A percentile compares a stretch with the other conserved stretches of the same genome.
Conservation (phyloP, 2,888 invertebrate species). For the Dromius quadrimaculatus region DNA sequence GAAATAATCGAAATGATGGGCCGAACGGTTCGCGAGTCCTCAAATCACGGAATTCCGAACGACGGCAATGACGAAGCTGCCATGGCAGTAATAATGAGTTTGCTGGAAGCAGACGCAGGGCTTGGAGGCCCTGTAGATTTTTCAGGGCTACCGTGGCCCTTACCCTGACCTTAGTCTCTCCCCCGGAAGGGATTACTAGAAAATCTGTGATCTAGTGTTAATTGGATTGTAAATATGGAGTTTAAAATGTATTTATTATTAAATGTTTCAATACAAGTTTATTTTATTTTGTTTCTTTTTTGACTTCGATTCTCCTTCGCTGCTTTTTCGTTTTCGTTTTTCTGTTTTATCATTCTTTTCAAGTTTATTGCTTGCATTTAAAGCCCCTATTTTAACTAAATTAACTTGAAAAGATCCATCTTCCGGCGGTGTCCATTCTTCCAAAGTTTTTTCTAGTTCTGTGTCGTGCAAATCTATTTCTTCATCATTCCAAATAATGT, state of each 20-base stretch:
- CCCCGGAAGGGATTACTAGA: constrained; percentile 22
- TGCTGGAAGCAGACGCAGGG: constrained; percentile 89
- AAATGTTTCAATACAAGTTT: constrained; percentile 23
- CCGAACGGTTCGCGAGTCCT: constrained; percentile 67
- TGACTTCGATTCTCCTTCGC: background rate
- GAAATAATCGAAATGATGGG: constrained; percentile 73
- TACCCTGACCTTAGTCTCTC: constrained; percentile 70
- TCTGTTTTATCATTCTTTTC: background rate
- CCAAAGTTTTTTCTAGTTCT: constrained; percentile 39
- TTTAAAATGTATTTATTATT: constrained; percentile 25
- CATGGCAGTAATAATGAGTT: constrained; percentile 93
- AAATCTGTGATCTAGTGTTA: constrained; percentile 24
- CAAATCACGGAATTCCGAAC: constrained; percentile 66
- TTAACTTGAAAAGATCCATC: constrained; percentile 18
- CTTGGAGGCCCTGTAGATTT: constrained; percentile 90
- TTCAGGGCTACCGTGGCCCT: constrained; percentile 87
- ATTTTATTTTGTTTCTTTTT: background rate
- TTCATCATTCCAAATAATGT: constrained; percentile 37
- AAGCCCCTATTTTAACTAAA: constrained; percentile 25
- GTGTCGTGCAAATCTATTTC: constrained; percentile 32
- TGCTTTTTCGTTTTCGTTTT: constrained; percentile 20
- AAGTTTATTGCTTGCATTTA: constrained; percentile 9
- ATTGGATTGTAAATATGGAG: constrained; percentile 8
- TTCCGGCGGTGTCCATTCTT: background rate
- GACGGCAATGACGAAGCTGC: constrained; percentile 90